Conservation (phyloP, 2,888 invertebrate species). For the Agrochola lota region DNA sequence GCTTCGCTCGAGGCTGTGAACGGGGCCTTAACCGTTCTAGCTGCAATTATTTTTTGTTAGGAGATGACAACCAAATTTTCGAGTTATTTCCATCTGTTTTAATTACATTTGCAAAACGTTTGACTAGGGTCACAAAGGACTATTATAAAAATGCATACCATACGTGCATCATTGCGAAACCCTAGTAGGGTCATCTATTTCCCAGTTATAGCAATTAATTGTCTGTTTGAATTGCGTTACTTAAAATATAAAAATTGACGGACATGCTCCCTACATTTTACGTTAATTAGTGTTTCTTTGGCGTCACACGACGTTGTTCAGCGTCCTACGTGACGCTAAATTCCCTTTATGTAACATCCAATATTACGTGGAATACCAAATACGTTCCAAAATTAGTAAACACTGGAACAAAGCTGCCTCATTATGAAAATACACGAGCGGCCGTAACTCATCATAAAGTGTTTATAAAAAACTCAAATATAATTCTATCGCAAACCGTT, state of each 20-base stretch:
- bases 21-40: neutral
- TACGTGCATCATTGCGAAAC: neutral
- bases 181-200: neutral
- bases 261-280: neutral
- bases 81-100: neutral
- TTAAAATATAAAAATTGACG: neutral
- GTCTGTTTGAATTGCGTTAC: neutral
- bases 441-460: constrained; percentile 46
- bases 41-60: too few relatives aligned
- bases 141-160: neutral
- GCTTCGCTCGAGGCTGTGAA: neutral
- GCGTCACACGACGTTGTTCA: neutral
- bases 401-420: constrained; percentile 7
- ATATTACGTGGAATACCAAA: constrained; percentile 4
- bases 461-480: constrained; percentile 37
- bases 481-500: constrained; percentile 51
- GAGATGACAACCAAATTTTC: neutral
- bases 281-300: neutral
- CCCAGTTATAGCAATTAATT: neutral
- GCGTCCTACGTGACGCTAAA: neutral
- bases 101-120: neutral
- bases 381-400: constrained; percentile 2
- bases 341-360: neutral
- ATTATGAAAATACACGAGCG: constrained; percentile 41
- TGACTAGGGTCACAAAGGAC: too few relatives aligned